These are phyloP conservation scores for Ispidina lecontei DNA, from an alignment of 2,797 vertebrate genomes.

Conservation along the genomic window DNA sequence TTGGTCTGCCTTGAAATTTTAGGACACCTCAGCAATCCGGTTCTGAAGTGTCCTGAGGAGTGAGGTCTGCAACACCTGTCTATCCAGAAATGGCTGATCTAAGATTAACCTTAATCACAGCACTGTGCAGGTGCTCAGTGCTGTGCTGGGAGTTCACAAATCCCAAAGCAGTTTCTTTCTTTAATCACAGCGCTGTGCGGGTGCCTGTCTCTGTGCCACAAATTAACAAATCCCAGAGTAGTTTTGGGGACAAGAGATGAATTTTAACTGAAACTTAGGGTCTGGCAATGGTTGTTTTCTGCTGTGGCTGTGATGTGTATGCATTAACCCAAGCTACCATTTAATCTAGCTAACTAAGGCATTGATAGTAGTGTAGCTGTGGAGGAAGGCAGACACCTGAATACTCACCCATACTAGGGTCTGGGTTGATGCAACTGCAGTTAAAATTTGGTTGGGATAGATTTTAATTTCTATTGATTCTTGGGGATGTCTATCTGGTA, in stretches of 20 bases:
- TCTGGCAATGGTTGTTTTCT: background rate
- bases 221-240: background rate
- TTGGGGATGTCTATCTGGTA: background rate
- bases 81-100: background rate
- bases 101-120: slow-evolving; percentile 12
- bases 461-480: background rate
- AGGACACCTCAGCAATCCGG: background rate
- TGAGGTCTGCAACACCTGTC: background rate
- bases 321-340: background rate
- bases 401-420: background rate
- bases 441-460: background rate
- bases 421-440: background rate
- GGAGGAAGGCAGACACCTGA: background rate
- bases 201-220: background rate
- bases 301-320: fast-evolving
- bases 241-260: background rate
- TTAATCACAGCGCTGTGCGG: background rate
- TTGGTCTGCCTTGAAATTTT: background rate
- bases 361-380: background rate
- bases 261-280: background rate
- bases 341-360: background rate
- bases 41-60: background rate
- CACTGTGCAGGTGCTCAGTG: background rate
- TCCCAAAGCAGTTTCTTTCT: background rate
- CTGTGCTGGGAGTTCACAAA: background rate